Percentiles rank a stretch among this genome's conserved stretches.
phyloP scores from a whole-genome alignment of 2,797 vertebrate species.

The Sorex maritimensis region DNA sequence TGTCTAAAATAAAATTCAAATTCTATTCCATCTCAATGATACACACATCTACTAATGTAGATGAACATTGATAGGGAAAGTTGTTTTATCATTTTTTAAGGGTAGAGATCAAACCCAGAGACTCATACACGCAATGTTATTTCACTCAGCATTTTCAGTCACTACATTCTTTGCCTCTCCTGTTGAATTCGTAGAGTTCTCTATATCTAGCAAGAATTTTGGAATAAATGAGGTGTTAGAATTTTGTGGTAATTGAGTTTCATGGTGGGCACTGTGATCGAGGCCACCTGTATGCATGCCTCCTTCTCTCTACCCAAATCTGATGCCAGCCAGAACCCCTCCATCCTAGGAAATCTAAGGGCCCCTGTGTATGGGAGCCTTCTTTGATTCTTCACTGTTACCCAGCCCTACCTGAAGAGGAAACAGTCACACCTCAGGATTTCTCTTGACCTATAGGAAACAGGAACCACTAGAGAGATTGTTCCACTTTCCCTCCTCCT shows the following conservation, averaged over 20 bases:
- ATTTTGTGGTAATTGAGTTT: background rate
- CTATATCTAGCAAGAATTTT: background rate
- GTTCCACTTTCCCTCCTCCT: background rate
- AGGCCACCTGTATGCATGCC: background rate
- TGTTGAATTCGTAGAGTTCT: background rate
- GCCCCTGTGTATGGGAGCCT: background rate
- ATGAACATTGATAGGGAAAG: background rate
- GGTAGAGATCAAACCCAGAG: too few species aligned
- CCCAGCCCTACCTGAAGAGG: background rate
- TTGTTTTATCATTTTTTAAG: too few species aligned
- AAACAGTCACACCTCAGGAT: background rate
- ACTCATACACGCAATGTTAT: too few species aligned
- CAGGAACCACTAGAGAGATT: background rate
- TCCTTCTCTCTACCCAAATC: background rate
- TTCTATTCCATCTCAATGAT: background rate
- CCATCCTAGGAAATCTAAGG: too few species aligned
- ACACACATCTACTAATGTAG: slow-evolving; percentile 11
- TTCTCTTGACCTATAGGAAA: background rate
- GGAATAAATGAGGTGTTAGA: background rate
- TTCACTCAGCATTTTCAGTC: too few species aligned
- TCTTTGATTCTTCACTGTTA: background rate
- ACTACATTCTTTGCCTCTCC: background rate
- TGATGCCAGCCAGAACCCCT: background rate
- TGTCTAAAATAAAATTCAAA: slow-evolving; percentile 18
- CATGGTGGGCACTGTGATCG: background rate